Evolutionary conservation across 30 jellyfish, hydroid and myxozoan species (phyloP).

Genomic region (Sanderia malayensis): DNA sequence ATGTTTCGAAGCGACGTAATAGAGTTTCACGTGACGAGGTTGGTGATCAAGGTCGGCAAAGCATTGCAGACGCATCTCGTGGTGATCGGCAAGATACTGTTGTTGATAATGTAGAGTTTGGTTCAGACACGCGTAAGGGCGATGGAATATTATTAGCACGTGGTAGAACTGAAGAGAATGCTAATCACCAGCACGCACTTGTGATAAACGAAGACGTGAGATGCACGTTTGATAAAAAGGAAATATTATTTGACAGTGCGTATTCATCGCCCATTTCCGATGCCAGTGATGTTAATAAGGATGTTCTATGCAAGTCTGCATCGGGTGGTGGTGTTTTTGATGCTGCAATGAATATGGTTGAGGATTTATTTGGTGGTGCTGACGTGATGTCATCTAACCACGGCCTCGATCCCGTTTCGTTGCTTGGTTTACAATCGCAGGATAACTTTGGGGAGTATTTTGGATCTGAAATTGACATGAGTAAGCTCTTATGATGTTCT

Average conservation of each 20-base stretch:
- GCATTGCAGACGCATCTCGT: too few species aligned
- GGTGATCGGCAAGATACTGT: background rate
- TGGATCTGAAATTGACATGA: conserved; percentile 31
- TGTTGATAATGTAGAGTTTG: background rate
- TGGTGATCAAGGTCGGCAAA: background rate
- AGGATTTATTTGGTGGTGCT: background rate
- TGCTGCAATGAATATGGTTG: conserved; percentile 3
- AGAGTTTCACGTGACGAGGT: background rate
- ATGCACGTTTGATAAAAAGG: background rate
- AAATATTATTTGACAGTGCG: background rate
- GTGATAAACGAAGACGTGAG: background rate
- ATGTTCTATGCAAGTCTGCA: background rate
- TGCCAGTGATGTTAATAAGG: background rate
- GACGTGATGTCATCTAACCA: too few species aligned
- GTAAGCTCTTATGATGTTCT: conserved; percentile 12
- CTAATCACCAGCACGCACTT: background rate
- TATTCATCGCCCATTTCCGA: conserved; percentile 3
- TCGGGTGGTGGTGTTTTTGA: background rate
- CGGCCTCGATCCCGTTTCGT: background rate
- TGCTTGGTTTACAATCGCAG: background rate
- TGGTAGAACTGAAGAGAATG: background rate
- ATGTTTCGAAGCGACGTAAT: background rate
- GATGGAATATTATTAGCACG: background rate
- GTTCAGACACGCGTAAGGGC: background rate
- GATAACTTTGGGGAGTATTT: background rate